Evolutionary conservation across 2,113 vertebrate species (phyloP), one percentile per base, ranked within the genome.

Genomic region (Prunella fulvescens): DNA sequence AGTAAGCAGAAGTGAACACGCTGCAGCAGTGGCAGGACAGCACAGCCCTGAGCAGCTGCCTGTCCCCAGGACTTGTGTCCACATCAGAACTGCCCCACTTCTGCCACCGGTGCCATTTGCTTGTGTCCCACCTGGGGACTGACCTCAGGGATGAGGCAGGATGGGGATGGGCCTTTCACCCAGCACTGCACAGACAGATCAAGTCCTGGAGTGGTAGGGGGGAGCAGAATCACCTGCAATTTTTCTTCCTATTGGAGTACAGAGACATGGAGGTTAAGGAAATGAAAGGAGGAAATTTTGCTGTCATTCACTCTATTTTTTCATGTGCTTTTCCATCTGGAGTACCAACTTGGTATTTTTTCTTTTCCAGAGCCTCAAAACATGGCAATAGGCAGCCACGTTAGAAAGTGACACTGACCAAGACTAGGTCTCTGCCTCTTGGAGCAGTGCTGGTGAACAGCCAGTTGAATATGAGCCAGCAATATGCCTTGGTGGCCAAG

Each of bases 351-450:
- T 1, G 1, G 12, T 35, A 37, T 17, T 47, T 64, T 81, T 61
- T 23, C 29, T 56, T 66, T 74, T 12, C 50, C 48, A 28, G 57
- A 44, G 9, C 7, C 23, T 14, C 33, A 25, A 39, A n/a, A 33
- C 16, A 26, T 11, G 20, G 28, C 78, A 53, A 29, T 14, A 45
- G n/a, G n/a, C 3, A 2, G 50, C 48, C 35, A 61, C 12, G 0
- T 31, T 33, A n/a, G 47, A 57, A 57, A 66, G 24, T 0, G 0
- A 8, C 3, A 1, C 4, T 0, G 0, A 9, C 18, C 14, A 11
- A 42, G 69, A 18, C 23, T 50, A 35, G 7, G 6, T 62, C 11
- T 65, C 39, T 58, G 78, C 33, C 44, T 39, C 50, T 31, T 6
- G 7, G 58, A 56, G 54, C 3, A 1, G 37, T 37, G 37, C 37